These are phyloP conservation scores for Microctonus brassicae DNA, from an alignment of 2,888 invertebrate species.

Conservation along the genomic window DNA sequence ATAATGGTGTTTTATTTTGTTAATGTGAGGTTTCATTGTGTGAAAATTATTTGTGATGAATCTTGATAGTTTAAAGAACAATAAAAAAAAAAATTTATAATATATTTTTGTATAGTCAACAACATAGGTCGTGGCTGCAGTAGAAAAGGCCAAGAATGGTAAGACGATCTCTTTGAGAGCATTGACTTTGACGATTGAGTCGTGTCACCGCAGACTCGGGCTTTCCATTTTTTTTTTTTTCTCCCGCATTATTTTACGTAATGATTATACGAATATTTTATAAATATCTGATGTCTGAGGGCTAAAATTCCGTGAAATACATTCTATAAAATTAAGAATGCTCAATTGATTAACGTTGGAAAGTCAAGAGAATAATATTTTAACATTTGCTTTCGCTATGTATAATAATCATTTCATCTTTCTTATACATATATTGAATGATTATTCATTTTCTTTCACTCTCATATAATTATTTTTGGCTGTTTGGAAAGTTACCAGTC, in stretches of 20 bases:
- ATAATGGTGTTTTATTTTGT: not conserved
- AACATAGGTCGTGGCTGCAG: not conserved
- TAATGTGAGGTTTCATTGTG: not conserved
- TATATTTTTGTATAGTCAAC: not conserved
- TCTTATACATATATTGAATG: not conserved
- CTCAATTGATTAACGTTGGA: not conserved
- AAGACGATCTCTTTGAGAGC: not conserved
- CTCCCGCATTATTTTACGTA: not conserved
- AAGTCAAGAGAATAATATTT: not conserved
- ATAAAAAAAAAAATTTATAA: not conserved
- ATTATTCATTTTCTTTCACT: slow-evolving; percentile 13
- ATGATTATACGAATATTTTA: not conserved
- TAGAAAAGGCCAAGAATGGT: slow-evolving; percentile 1
- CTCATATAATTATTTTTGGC: slow-evolving; percentile 13
- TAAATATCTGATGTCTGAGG: slow-evolving; percentile 1
- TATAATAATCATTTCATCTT: slow-evolving; percentile 37
- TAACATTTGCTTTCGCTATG: slow-evolving; percentile 18
- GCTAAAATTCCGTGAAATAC: not conserved
- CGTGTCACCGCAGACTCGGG: slow-evolving; percentile 1
- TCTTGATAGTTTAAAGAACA: not conserved
- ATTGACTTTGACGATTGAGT: slow-evolving; percentile 18
- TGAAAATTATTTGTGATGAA: not conserved
- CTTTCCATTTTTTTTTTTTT: not conserved
- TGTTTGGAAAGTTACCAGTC: slow-evolving; percentile 44
- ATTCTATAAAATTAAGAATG: not conserved